phyloP scores from a whole-genome alignment of 2,113 vertebrate species.

The Perca flavescens region DNA sequence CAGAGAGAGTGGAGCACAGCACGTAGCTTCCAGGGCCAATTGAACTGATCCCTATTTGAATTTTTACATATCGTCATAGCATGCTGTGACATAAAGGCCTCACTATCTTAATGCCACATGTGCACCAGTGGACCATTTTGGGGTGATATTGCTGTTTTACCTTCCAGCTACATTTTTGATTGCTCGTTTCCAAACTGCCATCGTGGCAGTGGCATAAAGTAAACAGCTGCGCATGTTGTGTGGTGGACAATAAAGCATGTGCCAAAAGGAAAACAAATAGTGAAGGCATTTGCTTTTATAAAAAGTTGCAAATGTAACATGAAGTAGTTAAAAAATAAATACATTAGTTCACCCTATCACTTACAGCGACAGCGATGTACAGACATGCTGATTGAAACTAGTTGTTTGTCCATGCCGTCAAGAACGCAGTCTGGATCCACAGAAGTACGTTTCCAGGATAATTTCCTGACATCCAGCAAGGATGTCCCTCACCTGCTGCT shows the following conservation, averaged over 20 bases:
- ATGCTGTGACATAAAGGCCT: conserved; percentile 63
- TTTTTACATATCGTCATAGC: conserved; percentile 61
- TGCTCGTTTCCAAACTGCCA: conserved; percentile 51
- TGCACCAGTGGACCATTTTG: conserved; percentile 38
- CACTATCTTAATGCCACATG: conserved; percentile 53
- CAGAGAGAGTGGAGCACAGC: conserved; percentile 48
- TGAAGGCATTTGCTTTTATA: conserved; percentile 19
- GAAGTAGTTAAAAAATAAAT: background rate
- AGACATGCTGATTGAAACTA: background rate
- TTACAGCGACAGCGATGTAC: background rate
- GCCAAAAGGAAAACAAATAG: conserved; percentile 36
- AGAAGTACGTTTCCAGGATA: too few relatives aligned
- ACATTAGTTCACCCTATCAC: background rate
- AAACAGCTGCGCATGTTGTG: conserved; percentile 65
- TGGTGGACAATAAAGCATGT: conserved; percentile 32
- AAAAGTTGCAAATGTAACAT: conserved; percentile 8
- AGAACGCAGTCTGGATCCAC: too few relatives aligned
- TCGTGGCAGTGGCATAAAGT: conserved; percentile 31
- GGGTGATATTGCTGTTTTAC: conserved; percentile 43
- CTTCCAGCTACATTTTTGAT: conserved; percentile 59
- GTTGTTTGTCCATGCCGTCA: too few relatives aligned
- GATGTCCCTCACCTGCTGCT: too few relatives aligned
- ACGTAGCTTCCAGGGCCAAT: conserved; percentile 60
- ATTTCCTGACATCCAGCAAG: too few relatives aligned
- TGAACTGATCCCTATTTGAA: conserved; percentile 63